Conservation (phyloP, 2,797 vertebrate genomes). For the Anniella stebbinsi region DNA sequence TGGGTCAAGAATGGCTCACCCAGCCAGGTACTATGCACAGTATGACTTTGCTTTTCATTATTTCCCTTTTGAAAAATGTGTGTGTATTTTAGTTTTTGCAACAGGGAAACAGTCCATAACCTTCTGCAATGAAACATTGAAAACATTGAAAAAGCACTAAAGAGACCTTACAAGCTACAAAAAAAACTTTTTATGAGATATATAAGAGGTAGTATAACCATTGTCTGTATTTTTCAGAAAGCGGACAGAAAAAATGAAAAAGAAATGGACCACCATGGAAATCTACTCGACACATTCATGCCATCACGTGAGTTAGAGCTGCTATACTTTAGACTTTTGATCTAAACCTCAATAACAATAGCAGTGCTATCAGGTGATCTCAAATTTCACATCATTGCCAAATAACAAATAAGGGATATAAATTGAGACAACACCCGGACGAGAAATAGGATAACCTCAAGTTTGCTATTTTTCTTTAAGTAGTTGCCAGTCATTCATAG, state of each 20-base stretch:
- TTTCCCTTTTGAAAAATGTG: conserved; percentile 9
- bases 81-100: conserved; percentile 14
- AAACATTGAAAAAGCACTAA: conserved; percentile 30
- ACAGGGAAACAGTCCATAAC: not conserved
- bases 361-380: not conserved
- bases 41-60: not conserved
- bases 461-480: not conserved
- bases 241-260: not conserved
- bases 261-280: not conserved
- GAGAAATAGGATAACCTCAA: not conserved
- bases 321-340: not conserved
- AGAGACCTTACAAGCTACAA: not conserved
- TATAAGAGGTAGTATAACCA: not conserved
- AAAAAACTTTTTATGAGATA: not conserved
- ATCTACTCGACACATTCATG: not conserved
- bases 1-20: not conserved
- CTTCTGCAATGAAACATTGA: conserved; percentile 2
- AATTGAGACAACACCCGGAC: not conserved
- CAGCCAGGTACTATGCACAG: too few species aligned
- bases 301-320: not conserved
- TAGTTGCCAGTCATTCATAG: too few species aligned
- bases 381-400: not conserved
- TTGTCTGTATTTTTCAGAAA: not conserved
- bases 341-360: not conserved
- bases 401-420: not conserved